Conservation (phyloP, 2,113 vertebrate species). For the Jaculus jaculus region DNA sequence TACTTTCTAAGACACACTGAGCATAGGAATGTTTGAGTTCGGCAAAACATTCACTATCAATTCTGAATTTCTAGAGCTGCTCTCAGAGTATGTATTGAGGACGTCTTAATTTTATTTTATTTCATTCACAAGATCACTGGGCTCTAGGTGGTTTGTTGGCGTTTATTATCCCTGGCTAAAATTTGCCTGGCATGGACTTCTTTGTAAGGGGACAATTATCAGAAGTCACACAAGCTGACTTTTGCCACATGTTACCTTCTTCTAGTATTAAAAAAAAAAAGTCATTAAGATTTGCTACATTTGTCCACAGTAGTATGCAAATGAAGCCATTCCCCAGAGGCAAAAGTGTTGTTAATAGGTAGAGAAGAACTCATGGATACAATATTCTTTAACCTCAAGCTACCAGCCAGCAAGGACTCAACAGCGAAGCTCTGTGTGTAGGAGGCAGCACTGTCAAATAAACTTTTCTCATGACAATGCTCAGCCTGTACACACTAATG, state of each 20-base stretch:
- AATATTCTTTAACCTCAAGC: neutral
- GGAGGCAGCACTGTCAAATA: neutral
- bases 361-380: neutral
- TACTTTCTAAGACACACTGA: neutral
- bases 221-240: neutral
- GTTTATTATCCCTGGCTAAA: neutral
- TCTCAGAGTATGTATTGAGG: neutral
- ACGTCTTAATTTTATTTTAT: neutral
- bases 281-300: neutral
- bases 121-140: neutral
- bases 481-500: neutral
- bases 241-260: neutral
- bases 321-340: neutral
- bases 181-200: neutral
- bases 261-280: neutral
- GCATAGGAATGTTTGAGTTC: neutral
- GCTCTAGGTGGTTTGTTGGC: neutral
- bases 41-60: neutral
- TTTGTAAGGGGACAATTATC: neutral
- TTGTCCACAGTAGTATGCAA: neutral
- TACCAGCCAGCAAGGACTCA: neutral
- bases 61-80: neutral
- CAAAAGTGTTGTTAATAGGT: neutral
- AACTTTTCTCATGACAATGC: conserved; percentile 6
- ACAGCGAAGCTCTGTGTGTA: neutral